phyloP scores from a whole-genome alignment of 1,140 invertebrate species.

The Drosophila aff. region DNA sequence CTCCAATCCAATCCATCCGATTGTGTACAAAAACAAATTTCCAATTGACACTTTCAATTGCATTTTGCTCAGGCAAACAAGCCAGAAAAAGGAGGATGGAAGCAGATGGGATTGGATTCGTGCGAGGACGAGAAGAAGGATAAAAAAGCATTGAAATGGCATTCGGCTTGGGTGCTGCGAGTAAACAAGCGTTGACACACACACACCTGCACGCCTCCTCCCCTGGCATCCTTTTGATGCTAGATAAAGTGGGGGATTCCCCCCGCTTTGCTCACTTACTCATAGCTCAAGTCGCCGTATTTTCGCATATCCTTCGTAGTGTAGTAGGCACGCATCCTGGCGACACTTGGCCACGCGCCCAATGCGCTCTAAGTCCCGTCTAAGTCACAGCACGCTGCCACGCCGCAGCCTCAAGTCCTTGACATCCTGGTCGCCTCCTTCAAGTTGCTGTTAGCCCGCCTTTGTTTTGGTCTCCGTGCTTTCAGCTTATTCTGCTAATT shows the following conservation, averaged over 20 bases:
- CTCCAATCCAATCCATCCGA: conserved; percentile 28
- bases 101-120: conserved; percentile 6
- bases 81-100: background rate
- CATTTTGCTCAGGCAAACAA: conserved; percentile 58
- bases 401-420: conserved; percentile 52
- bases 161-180: conserved; percentile 44
- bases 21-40: conserved; percentile 47
- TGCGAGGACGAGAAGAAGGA: too few species aligned
- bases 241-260: background rate
- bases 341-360: conserved; percentile 28
- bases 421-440: conserved; percentile 54
- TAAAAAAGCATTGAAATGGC: conserved; percentile 62
- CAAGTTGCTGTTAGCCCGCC: conserved; percentile 7
- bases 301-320: conserved; percentile 73
- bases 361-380: conserved; percentile 30
- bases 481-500: conserved; percentile 43
- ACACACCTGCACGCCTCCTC: conserved; percentile 25
- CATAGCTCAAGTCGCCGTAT: conserved; percentile 80
- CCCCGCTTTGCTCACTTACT: conserved; percentile 61
- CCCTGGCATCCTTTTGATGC: conserved; percentile 3
- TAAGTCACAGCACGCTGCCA: conserved; percentile 1
- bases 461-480: conserved; percentile 30
- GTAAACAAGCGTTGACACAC: conserved; percentile 59
- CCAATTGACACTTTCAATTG: conserved; percentile 67
- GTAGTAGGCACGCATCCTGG: conserved; percentile 75